Base-by-base conservation (phyloP, 2,888 invertebrate genomes). In the Schizotus pectinicornis region DNA sequence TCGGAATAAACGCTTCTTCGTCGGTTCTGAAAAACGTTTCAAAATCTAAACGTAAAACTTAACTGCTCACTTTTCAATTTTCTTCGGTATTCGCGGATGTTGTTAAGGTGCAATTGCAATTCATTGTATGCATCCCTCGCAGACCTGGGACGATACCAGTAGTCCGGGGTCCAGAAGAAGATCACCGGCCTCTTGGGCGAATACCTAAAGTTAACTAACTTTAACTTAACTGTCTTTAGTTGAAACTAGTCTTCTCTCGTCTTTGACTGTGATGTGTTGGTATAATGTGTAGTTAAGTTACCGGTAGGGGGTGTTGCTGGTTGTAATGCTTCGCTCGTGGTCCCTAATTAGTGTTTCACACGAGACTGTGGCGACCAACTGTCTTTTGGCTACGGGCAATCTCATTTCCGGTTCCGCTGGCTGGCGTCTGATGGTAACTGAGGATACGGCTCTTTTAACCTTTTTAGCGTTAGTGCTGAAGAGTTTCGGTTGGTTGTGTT, bases 121-220 rank as follows among this genome's bases (percentile, higher is more conserved):
- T 82, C 79, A 8, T 68, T 67, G 63, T 84, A 84, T 8, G 80
- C 79, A 30, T 77, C 75, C 7, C 71, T 72, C 0, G 81, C 80
- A 2, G 81, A 77, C 58, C 79, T 74, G 0, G 84, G 84, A 39
- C 82, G 69, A 65, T 84, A 84, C 82, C 81, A 84, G 64, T 82
- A 84, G 33, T 82, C 81, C 0, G 83, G 81, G 0, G 84, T 84
- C 84, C 84, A 85, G 65, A 84, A 85, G 3, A 82, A 72, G 11
- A 82, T 71, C 0, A 81, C 74, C 0, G 79, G 78, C 14, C 74
- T 72, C 61, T 72, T 74, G 3, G 73, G 70, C 12, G 64, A 52
- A 41, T 63, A 64, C 47, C 68, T 68, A 61, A 22, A 62, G 8
- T 45, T 8, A 43, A 42, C 13, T 32, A 14, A 22, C 13, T 22